phyloP scores from a whole-genome alignment of 2,113 vertebrate genomes.

The Pangasianodon gigas region DNA sequence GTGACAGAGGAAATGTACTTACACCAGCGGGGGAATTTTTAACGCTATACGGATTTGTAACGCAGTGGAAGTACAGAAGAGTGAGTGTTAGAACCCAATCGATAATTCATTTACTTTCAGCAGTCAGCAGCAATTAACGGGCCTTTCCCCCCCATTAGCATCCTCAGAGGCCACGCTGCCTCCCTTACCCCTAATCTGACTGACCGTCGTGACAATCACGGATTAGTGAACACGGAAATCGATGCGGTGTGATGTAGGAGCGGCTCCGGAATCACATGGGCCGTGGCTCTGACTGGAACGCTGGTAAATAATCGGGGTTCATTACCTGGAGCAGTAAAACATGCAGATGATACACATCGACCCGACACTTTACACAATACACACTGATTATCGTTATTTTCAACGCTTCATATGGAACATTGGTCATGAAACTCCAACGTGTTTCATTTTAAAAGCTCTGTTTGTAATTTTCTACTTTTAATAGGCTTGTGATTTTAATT shows the following conservation, averaged over 20 bases:
- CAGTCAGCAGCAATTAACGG: constrained; percentile 80
- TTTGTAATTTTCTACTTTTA: not conserved
- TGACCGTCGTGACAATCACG: constrained; percentile 72
- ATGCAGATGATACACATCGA: not conserved
- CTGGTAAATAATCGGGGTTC: constrained; percentile 50
- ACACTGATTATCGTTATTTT: not conserved
- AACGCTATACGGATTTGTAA: constrained; percentile 74
- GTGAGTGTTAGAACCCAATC: constrained; percentile 71
- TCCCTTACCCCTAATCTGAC: constrained; percentile 68
- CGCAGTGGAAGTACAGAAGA: constrained; percentile 76
- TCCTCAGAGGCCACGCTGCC: constrained; percentile 63
- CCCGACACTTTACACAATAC: not conserved
- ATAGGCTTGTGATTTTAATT: not conserved
- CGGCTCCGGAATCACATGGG: constrained; percentile 29
- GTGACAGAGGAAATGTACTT: constrained; percentile 72
- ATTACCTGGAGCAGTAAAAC: not conserved
- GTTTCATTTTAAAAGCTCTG: not conserved
- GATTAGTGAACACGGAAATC: constrained; percentile 71
- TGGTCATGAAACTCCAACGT: not conserved
- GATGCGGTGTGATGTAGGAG: constrained; percentile 56
- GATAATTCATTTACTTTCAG: constrained; percentile 83
- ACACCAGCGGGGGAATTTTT: constrained; percentile 64
- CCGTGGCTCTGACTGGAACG: constrained; percentile 52
- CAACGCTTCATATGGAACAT: not conserved
- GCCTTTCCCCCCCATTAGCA: constrained; percentile 70